These are phyloP conservation scores for Smithornis capensis DNA, from an alignment of 2,113 vertebrate species.

Conservation along the genomic window DNA sequence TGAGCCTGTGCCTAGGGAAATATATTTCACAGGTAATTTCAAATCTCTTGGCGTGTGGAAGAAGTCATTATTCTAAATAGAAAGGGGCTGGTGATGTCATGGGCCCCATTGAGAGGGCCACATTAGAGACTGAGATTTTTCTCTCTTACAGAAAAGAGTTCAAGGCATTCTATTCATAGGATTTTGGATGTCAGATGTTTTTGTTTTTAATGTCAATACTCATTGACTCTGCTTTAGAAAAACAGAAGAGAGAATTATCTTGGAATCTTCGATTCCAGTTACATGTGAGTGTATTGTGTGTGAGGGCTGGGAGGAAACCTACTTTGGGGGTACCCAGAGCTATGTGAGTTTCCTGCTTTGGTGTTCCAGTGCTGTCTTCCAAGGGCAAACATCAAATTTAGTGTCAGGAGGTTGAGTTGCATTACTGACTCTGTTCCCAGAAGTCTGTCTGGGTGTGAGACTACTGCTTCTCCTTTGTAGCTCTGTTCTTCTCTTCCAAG, in stretches of 20 bases:
- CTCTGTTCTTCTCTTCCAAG: not conserved
- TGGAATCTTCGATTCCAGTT: not conserved
- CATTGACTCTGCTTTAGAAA: not conserved
- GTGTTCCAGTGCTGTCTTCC: not conserved
- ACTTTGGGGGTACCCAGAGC: fast-evolving
- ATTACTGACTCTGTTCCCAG: not conserved
- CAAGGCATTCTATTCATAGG: not conserved
- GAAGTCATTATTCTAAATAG: constrained; percentile 75
- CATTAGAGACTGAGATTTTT: constrained; percentile 33
- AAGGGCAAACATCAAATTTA: not conserved
- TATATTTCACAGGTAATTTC: constrained; percentile 83
- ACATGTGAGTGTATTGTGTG: not conserved
- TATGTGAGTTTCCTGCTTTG: not conserved
- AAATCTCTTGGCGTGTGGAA: constrained; percentile 72
- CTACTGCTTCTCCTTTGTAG: not conserved
- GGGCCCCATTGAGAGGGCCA: not conserved
- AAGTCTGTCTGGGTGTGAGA: not conserved
- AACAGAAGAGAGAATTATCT: not conserved
- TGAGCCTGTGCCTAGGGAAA: constrained; percentile 69
- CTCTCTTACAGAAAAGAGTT: not conserved
- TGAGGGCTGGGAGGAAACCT: not conserved
- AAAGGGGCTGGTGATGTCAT: constrained; percentile 56
- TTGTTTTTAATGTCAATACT: not conserved
- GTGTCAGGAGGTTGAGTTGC: not conserved
- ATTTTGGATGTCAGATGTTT: not conserved